Evolutionary conservation across 2,113 vertebrate species (phyloP).

Genomic region (Salvelinus alpinus): DNA sequence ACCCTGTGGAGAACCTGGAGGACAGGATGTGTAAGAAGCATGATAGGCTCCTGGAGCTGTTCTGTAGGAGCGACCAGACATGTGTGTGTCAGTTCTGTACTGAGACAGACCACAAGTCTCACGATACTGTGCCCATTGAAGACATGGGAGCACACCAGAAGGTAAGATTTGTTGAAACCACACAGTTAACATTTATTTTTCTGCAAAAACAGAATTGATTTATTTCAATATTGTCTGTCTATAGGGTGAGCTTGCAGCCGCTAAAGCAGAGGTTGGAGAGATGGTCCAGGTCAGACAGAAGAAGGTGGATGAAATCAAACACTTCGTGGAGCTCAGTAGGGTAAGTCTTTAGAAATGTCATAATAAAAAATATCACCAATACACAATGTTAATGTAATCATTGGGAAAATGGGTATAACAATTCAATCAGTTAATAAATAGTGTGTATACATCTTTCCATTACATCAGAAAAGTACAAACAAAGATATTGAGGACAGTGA

Average conservation of each 20-base stretch:
- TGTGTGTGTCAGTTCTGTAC: conserved; percentile 68
- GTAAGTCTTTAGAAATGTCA: no score
- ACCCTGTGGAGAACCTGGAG: conserved; percentile 52
- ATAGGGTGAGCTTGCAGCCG: conserved; percentile 39
- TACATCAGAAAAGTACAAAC: not conserved
- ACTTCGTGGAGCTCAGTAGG: no score
- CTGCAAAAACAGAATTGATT: no score
- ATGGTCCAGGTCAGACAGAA: conserved; percentile 43
- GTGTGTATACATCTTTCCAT: no score
- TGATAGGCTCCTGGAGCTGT: conserved; percentile 53
- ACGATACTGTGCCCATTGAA: conserved; percentile 54
- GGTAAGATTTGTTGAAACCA: conserved; percentile 30
- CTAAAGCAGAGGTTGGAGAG: conserved; percentile 26
- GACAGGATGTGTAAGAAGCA: conserved; percentile 64
- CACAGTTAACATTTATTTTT: no score
- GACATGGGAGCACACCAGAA: conserved; percentile 44
- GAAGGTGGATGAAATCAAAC: no score
- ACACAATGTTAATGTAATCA: no score
- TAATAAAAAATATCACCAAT: no score
- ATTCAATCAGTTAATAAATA: no score
- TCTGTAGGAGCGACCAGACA: conserved; percentile 61
- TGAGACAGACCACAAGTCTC: conserved; percentile 60
- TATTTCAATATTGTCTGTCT: no score
- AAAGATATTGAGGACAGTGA: conserved; percentile 22
- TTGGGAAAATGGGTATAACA: no score